A percentile compares a stretch with the other conserved stretches of the same genome.
phyloP scores from a whole-genome alignment of 2,797 vertebrate genomes.

The Tapirus indicus region DNA sequence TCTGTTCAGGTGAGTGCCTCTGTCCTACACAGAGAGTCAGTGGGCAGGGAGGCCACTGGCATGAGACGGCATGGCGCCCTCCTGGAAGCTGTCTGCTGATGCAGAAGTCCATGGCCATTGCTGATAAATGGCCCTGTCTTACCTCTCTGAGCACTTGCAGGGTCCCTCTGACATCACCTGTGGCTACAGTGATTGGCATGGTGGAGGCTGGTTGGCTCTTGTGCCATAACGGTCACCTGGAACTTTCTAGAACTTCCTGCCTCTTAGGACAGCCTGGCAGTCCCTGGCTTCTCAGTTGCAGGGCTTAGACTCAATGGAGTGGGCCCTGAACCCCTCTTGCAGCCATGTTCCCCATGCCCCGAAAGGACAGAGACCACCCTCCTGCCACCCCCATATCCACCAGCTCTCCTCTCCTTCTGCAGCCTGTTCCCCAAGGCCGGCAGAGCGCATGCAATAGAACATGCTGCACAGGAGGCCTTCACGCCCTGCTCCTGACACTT shows the following conservation, averaged over 20 bases:
- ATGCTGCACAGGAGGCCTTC: background rate
- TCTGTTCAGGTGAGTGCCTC: background rate
- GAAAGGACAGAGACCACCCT: rapidly evolving
- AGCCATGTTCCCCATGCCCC: too few relatives aligned
- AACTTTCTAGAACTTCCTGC: constrained; percentile 2
- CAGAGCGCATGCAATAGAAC: rapidly evolving
- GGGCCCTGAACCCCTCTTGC: too few relatives aligned
- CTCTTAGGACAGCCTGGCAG: background rate
- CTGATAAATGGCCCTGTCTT: too few relatives aligned
- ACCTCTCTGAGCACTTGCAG: background rate
- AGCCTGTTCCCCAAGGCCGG: background rate
- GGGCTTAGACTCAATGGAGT: background rate
- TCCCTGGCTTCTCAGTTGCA: background rate
- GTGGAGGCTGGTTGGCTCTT: background rate
- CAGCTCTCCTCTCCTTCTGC: background rate
- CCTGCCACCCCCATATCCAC: rapidly evolving
- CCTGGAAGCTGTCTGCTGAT: background rate
- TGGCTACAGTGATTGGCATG: background rate
- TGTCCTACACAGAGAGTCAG: rapidly evolving
- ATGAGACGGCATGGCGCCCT: rapidly evolving
- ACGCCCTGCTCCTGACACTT: rapidly evolving
- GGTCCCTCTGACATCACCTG: rapidly evolving
- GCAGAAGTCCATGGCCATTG: rapidly evolving
- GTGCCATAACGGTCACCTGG: background rate
- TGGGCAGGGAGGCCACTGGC: background rate